Percentiles rank a stretch among this genome's conserved stretches.
Evolutionary conservation across 2,888 invertebrate genomes (phyloP).

Genomic region (Laothoe populi): DNA sequence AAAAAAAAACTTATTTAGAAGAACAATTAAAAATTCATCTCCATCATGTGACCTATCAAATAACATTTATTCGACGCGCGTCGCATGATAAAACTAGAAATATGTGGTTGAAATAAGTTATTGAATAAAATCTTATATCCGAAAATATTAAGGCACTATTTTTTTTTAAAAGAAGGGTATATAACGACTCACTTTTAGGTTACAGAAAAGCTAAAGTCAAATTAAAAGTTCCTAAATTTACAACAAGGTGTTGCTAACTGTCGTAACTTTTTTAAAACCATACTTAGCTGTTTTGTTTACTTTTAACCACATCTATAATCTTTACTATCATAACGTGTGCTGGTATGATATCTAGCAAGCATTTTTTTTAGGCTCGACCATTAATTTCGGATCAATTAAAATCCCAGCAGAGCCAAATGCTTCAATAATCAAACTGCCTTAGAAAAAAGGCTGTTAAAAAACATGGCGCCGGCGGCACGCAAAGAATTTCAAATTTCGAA

Average conservation of each 20-base stretch:
- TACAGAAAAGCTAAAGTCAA: no score
- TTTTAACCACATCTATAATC: background rate
- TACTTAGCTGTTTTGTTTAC: background rate
- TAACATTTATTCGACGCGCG: no score
- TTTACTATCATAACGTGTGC: background rate
- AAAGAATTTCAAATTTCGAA: constrained; percentile 59
- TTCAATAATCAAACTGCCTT: constrained; percentile 21
- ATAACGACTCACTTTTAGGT: no score
- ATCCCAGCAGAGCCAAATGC: constrained; percentile 24
- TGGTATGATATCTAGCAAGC: background rate
- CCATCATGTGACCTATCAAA: no score
- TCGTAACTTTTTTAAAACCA: background rate
- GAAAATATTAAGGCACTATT: no score
- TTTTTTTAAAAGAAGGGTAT: no score
- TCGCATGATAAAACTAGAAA: no score
- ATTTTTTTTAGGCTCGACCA: background rate
- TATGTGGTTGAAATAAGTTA: no score
- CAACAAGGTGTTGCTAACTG: background rate
- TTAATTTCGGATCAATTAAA: constrained; percentile 29
- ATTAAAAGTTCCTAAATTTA: no score
- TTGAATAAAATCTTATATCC: no score
- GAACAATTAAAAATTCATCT: no score
- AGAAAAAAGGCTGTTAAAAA: constrained; percentile 38
- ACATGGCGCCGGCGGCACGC: constrained; percentile 61
- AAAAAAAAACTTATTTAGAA: no score